phyloP scores from a whole-genome alignment of 2,797 vertebrate species.

The Lepus oiostolus region DNA sequence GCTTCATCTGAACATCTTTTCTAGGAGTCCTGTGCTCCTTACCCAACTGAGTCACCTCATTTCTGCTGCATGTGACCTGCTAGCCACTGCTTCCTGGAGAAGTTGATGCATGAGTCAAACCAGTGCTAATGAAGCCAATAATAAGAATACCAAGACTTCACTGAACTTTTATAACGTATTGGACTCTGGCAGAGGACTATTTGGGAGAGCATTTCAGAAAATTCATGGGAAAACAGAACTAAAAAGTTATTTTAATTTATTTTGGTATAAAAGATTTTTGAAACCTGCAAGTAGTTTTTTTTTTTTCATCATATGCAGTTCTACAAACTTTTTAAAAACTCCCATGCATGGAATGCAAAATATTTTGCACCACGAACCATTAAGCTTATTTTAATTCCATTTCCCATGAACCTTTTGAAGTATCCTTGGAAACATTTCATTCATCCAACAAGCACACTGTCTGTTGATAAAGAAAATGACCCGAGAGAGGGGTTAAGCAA shows the following conservation, averaged over 20 bases:
- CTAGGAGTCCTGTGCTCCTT: slow-evolving; percentile 53
- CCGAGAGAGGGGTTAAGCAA: neutral
- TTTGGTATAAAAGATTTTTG: no score
- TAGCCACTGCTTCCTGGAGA: slow-evolving; percentile 63
- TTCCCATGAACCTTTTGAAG: no score
- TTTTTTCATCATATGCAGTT: no score
- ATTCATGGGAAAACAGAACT: no score
- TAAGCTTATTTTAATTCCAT: no score
- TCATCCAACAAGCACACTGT: neutral
- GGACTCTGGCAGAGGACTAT: slow-evolving; percentile 3
- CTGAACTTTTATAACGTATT: neutral
- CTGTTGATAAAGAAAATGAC: slow-evolving; percentile 46
- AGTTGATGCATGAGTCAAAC: slow-evolving; percentile 60
- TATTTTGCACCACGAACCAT: no score
- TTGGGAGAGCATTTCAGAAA: no score
- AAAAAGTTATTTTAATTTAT: no score
- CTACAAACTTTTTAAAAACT: no score
- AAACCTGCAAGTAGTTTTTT: no score
- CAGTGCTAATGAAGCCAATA: slow-evolving; percentile 42
- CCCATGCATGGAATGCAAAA: no score
- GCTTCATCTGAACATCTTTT: slow-evolving; percentile 58
- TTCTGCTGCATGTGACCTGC: slow-evolving; percentile 58
- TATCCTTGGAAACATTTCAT: neutral
- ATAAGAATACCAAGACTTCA: slow-evolving; percentile 54
- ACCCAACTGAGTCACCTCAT: slow-evolving; percentile 59